Evolutionary conservation across 2,888 invertebrate species (phyloP), one percentile per base, ranked within the genome.

Genomic region (Eutolmus rufibarbis): DNA sequence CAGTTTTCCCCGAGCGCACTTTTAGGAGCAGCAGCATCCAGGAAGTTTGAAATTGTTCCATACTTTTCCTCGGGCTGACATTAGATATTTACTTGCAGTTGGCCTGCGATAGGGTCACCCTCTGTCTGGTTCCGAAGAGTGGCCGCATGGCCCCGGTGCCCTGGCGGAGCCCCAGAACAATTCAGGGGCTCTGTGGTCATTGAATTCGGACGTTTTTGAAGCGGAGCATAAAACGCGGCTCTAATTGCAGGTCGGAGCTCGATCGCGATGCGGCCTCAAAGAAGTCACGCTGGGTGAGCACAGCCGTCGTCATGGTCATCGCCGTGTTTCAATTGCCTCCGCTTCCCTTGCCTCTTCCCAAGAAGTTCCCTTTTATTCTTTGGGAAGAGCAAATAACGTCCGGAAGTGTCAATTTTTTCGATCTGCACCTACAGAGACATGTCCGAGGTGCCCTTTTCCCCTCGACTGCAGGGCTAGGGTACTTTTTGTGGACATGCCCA

Each of bases 171-270:
- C 14, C 51, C 51, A 79, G 51, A 14, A 66, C 51, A n/a, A 43
- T 31, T 74, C 66, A 74, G 74, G 74, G 85, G 74, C 31, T 74
- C n/a, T 46, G 51, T 85, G 85, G 74, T 85, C 85, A 85, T 85
- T 85, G 85, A 85, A 85, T 85, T 85, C 85, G 85, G 85, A 8
- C 85, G 43, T 85, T 85, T 85, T 85, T 85, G 85, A 85, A 85
- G 85, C 85, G 85, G 28, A 85, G 85, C 74, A 85, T 85, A 85
- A 85, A 85, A 74, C 74, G 74, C 85, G 85, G 43, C 85, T 85
- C 85, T 85, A 85, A 85, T 85, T 85, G 85, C 74, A 85, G 85
- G 40, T 74, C 74, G 74, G 46, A 23, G 16, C 43, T 40, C 23
- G 31, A 28, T 28, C 37, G 31, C 23, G 57, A 57, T 0, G 5